Conservation (phyloP, 2,888 invertebrate genomes). For the Synergus itoensis region DNA sequence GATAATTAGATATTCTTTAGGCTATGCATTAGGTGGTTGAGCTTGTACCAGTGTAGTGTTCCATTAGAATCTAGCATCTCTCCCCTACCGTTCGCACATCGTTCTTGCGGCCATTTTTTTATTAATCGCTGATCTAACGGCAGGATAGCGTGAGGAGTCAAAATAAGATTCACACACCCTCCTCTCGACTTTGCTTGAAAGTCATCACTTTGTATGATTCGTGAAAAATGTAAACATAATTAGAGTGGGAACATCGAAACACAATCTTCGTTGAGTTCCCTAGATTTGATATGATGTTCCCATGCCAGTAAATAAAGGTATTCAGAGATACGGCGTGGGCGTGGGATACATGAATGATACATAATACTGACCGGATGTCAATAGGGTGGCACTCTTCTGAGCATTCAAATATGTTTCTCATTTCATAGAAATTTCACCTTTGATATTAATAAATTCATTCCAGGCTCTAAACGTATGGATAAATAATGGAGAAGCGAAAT, state of each 20-base stretch:
- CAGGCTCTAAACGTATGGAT: neutral
- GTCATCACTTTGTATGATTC: neutral
- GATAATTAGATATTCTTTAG: conserved; percentile 78
- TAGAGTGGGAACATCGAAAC: neutral
- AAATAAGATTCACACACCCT: conserved; percentile 44
- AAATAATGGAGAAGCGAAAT: neutral
- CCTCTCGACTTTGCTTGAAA: conserved; percentile 39
- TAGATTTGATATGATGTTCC: neutral
- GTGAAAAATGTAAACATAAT: neutral
- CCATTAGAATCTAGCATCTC: conserved; percentile 61
- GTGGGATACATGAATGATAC: too few species aligned
- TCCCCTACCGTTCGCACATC: conserved; percentile 50
- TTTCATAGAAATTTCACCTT: neutral
- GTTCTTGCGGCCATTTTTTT: conserved; percentile 57
- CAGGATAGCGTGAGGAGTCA: conserved; percentile 67
- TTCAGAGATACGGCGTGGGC: too few species aligned
- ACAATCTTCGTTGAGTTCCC: neutral
- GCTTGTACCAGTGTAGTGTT: conserved; percentile 56
- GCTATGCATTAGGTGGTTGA: conserved; percentile 63
- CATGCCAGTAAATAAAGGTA: too few species aligned
- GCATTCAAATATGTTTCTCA: too few species aligned
- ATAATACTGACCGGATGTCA: neutral
- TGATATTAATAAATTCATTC: neutral
- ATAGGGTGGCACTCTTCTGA: too few species aligned
- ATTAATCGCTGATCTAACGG: conserved; percentile 71